Evolutionary conservation across 2,113 vertebrate genomes (phyloP).

Genomic region (Hyperoodon ampullatus): DNA sequence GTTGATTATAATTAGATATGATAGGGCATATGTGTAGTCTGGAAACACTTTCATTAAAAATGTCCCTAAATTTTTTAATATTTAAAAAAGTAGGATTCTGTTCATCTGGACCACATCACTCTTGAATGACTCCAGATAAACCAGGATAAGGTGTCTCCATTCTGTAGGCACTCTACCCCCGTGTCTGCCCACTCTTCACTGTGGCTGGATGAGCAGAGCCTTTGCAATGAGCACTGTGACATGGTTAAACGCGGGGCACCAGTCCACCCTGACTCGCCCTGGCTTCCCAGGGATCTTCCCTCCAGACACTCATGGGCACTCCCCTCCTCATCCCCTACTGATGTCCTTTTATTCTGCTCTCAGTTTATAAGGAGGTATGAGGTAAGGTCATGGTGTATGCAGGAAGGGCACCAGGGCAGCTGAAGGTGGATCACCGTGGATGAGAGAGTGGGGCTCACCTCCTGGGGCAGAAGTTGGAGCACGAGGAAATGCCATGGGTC

Average conservation of each 20-base stretch:
- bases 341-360: not conserved
- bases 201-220: not conserved
- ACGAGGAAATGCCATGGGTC: not conserved
- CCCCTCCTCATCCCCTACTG: not conserved
- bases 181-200: not conserved
- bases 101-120: not conserved
- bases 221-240: accelerated
- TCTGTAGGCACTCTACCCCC: not conserved
- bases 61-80: not conserved
- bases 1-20: constrained; percentile 9
- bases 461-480: not conserved
- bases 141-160: not conserved
- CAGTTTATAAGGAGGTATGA: not conserved
- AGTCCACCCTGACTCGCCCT: too few relatives aligned
- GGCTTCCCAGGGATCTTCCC: not conserved
- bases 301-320: not conserved
- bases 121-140: not conserved
- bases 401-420: not conserved
- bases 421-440: too few relatives aligned
- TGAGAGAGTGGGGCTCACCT: not conserved
- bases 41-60: constrained; percentile 25
- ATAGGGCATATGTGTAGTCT: not conserved
- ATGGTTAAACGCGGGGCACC: not conserved
- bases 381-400: not conserved
- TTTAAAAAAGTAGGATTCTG: not conserved